Conservation (phyloP, 2,888 invertebrate genomes). For the Phrixothrix hirtus region DNA sequence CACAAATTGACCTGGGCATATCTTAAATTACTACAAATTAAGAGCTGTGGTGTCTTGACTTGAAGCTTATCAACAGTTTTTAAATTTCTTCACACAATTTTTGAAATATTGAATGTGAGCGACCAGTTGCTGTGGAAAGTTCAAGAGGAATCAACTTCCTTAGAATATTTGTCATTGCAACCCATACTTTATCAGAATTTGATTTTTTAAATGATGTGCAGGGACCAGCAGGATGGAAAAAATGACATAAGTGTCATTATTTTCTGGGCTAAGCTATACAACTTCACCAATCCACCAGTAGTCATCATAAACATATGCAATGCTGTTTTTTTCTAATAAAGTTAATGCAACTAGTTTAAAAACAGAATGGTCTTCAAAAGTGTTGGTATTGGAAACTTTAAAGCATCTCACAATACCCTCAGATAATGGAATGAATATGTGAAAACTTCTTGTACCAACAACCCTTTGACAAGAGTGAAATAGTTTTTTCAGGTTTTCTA, state of each 20-base stretch:
- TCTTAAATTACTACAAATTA: too few relatives aligned
- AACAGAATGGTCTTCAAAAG: background rate
- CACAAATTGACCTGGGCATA: too few relatives aligned
- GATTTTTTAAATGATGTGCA: background rate
- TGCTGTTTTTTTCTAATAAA: background rate
- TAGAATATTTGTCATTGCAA: too few relatives aligned
- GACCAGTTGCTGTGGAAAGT: too few relatives aligned
- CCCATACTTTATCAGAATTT: constrained; percentile 2
- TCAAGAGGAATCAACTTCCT: too few relatives aligned
- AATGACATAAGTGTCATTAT: background rate
- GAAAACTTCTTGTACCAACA: too few relatives aligned
- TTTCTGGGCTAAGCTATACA: background rate
- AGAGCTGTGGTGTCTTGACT: too few relatives aligned
- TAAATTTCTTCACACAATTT: background rate
- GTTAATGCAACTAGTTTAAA: background rate
- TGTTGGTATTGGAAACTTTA: background rate
- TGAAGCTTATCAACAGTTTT: too few relatives aligned
- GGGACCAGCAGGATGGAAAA: constrained; percentile 1
- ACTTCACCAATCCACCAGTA: constrained; percentile 4
- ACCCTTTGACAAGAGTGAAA: too few relatives aligned
- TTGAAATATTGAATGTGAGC: background rate
- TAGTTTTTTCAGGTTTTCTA: background rate
- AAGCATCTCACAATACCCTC: too few relatives aligned
- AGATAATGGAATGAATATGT: too few relatives aligned
- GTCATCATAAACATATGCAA: background rate